Evolutionary conservation across 2,797 vertebrate species (phyloP), one percentile per base, ranked within the genome.

Genomic region (Apodemus agrarius): DNA sequence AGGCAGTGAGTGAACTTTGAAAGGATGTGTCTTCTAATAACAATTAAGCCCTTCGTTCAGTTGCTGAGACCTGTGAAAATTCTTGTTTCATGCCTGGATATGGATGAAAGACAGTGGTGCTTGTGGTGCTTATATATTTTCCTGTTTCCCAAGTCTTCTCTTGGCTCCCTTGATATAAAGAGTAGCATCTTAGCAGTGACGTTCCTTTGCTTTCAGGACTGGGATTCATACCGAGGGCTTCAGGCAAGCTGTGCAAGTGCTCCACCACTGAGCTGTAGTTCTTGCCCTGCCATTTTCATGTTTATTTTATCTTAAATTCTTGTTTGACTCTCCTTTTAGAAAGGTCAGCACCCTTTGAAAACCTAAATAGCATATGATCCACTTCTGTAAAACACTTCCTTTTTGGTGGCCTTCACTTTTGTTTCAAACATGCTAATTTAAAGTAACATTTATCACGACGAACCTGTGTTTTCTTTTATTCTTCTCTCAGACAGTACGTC

Each of bases 401-500:
- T 92, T 93, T 26, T 46, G 78, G 16, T 76, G 34, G 46, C 83
- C n/a, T 89, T 31, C 82, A n/a, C 40, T 9, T 81, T 96, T 43
- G 49, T 92, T 92, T 92, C 90, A 40, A 81, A 75, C 61, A 92
- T 91, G 84, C 89, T 89, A 21, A 59, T 61, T 91, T 57, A 61
- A 94, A 74, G 3, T 40, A 43, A 54, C 59, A 69, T 24, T 76
- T 46, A 26, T 24, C 40, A 46, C 1, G 40, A 43, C 46, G 24
- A 76, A 13, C 24, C 43, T 76, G 5, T 46, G 11, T 74, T 40
- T 75, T 14, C 22, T 24, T 75, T 76, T 26, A 40, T 76, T 43
- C 22, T 26, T 46, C 69, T 74, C 69, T 74, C 22, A 75, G 6
- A 75, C 74, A 43, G 13, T 75, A 43, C 5, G 6, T 46, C 40